Base-by-base conservation (phyloP, 2,888 invertebrate genomes). In the Polydrusus tereticollis region DNA sequence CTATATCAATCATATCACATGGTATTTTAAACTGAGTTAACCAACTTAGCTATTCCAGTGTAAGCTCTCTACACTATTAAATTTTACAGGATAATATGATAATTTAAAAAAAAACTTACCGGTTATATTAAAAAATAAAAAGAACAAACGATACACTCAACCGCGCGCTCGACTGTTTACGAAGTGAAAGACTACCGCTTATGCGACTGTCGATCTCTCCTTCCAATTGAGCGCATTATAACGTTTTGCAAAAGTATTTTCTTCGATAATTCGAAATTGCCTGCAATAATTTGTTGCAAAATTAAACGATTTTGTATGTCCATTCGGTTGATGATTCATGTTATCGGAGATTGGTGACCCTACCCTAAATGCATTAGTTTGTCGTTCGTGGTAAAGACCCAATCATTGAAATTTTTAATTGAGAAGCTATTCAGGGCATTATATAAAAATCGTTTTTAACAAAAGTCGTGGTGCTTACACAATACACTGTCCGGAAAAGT, bases 131-230 rank as follows among this genome's bases (percentile, higher is more conserved):
- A 41, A 23, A 43, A 43, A 12, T n/a, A 21, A 59, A 23, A 43
- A 41, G 59, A 41, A 23, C 59, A 14, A 50, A 58, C 58, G 20
- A 50, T 59, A 59, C 58, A 41, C 69, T 29, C 16, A 38, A 33
- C 38, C 47, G 64, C 69, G 64, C 69, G 62, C 62, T 64, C 45
- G 57, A 70, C 70, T 70, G 59, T 59, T 59, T 26, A 45, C 64
- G 8, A 29, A 55, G 65, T 18, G 64, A 60, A 72, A 62, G 71
- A 72, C 21, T 52, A 38, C 55, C 7, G 71, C 55, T 59, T 72
- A 52, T 72, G 72, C 60, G 72, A 38, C 72, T n/a, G 55, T 64
- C 52, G 58, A 72, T 58, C 45, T 69, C 72, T 72, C 72, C 72
- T 72, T 55, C 72, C 59, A 41, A 47, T 63, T 29, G 12, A 14